Evolutionary conservation across 2,113 vertebrate genomes (phyloP).

Genomic region (Tonatia bakeri): DNA sequence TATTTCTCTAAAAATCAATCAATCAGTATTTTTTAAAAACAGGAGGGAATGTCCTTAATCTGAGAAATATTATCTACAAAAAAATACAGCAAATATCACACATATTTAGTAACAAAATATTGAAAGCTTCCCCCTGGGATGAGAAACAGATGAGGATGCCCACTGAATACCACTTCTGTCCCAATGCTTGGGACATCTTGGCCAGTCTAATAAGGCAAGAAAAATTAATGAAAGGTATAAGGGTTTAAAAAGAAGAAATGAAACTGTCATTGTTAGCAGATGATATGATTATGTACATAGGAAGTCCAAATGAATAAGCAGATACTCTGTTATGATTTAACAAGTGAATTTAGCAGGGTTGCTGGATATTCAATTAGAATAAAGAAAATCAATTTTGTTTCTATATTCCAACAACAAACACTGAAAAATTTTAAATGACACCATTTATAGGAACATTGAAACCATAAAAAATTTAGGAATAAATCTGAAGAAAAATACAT

Average conservation of each 20-base stretch:
- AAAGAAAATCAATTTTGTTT: neutral
- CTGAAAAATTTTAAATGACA: neutral
- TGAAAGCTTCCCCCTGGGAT: neutral
- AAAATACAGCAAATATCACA: neutral
- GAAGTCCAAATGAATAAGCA: constrained; percentile 18
- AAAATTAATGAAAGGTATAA: neutral
- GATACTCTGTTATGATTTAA: neutral
- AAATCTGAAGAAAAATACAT: neutral
- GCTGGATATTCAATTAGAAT: neutral
- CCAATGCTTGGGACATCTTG: neutral
- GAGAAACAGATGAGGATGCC: neutral
- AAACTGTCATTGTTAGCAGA: neutral
- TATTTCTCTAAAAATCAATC: too few species aligned
- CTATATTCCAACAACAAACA: neutral
- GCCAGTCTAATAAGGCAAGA: neutral
- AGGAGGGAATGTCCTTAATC: neutral
- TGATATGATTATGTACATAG: neutral
- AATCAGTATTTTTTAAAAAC: too few species aligned
- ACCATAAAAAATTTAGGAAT: neutral
- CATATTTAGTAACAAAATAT: neutral
- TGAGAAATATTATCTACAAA: neutral
- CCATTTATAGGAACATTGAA: neutral
- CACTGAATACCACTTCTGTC: neutral
- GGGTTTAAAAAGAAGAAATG: neutral
- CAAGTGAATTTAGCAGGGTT: neutral